Conservation (phyloP, 2,797 vertebrate species). For the Sebastes aleutianus region DNA sequence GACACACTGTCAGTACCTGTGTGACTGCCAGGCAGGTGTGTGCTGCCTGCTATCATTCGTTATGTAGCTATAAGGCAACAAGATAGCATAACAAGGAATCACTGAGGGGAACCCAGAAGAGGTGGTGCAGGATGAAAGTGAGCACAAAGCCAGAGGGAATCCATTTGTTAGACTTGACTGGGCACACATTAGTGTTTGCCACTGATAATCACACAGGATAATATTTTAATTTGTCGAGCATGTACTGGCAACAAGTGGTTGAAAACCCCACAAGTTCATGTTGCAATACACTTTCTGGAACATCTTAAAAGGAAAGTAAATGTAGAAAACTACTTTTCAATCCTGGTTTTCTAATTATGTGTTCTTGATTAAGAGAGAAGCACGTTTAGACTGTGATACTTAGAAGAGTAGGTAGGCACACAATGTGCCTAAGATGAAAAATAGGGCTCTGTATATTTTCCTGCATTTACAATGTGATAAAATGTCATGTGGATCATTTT, state of each 20-base stretch:
- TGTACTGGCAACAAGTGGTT: neutral
- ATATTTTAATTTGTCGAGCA: constrained; percentile 41
- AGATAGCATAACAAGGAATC: constrained; percentile 17
- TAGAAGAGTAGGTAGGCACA: neutral
- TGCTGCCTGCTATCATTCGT: constrained; percentile 30
- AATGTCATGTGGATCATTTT: neutral
- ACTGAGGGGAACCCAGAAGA: constrained; percentile 9
- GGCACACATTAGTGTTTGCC: constrained; percentile 40
- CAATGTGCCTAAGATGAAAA: neutral
- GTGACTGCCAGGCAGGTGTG: constrained; percentile 34
- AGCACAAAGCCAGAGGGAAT: constrained; percentile 28
- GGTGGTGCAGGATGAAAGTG: constrained; percentile 14
- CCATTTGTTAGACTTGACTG: constrained; percentile 37
- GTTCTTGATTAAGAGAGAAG: neutral
- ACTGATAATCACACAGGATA: constrained; percentile 39
- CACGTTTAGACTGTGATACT: neutral
- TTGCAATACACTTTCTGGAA: neutral
- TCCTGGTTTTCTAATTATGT: neutral
- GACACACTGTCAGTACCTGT: neutral
- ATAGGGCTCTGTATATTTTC: neutral
- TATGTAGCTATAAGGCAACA: constrained; percentile 25
- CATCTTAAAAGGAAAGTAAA: neutral
- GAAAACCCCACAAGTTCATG: neutral
- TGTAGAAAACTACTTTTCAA: neutral
- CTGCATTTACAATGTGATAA: neutral